Conservation (phyloP, 2,888 invertebrate genomes). For the Busseola fusca region DNA sequence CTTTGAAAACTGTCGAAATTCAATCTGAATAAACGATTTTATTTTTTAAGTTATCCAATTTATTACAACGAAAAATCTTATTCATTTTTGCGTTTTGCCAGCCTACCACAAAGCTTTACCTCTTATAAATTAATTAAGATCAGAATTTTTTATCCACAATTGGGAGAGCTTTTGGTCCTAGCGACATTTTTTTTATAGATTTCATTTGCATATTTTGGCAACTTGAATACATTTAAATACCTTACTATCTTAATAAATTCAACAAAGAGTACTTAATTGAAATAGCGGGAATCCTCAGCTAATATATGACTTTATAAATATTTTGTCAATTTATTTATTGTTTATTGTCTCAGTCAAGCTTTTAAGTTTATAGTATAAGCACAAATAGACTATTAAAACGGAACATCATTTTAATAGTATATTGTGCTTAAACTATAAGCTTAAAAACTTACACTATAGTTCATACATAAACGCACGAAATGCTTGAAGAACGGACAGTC, state of each 20-base stretch:
- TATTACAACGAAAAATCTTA: slow-evolving; percentile 28
- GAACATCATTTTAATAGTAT: too few species aligned
- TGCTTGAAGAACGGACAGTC: neutral
- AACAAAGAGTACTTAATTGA: slow-evolving; percentile 38
- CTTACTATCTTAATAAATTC: slow-evolving; percentile 21
- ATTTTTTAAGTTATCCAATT: slow-evolving; percentile 44
- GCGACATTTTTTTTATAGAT: slow-evolving; percentile 45
- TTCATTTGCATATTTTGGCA: slow-evolving; percentile 32
- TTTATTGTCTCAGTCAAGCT: neutral
- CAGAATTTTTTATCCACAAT: slow-evolving; percentile 39
- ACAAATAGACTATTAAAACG: too few species aligned
- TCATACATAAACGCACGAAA: neutral
- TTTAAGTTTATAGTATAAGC: too few species aligned
- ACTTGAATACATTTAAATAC: slow-evolving; percentile 45
- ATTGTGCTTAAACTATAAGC: neutral
- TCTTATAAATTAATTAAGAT: slow-evolving; percentile 50
- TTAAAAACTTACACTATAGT: too few species aligned
- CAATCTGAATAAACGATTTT: slow-evolving; percentile 25
- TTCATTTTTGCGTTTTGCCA: slow-evolving; percentile 35
- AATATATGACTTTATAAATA: neutral
- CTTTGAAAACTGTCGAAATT: slow-evolving; percentile 41
- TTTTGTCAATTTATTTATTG: neutral
- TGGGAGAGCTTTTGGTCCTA: slow-evolving; percentile 25
- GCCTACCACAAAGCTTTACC: slow-evolving; percentile 28
- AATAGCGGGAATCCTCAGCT: slow-evolving; percentile 14